Conservation (phyloP, 2,113 vertebrate genomes). For the Phaethon lepturus region DNA sequence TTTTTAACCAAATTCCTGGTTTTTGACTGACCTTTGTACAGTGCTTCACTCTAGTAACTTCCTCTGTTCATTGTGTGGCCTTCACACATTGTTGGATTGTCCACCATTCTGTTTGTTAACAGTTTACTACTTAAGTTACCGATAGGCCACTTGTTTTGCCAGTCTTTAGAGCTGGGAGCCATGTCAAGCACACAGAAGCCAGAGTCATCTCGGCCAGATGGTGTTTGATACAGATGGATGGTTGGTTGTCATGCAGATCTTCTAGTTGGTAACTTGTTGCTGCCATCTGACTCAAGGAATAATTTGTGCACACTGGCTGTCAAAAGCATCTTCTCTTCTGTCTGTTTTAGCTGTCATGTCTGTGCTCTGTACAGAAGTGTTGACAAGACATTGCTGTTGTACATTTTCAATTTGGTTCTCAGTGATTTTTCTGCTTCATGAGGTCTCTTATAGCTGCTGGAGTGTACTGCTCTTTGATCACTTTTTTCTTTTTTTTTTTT, state of each 20-base stretch:
- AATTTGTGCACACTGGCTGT: constrained; percentile 85
- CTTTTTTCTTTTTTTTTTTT: constrained; percentile 35
- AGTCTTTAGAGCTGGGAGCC: constrained; percentile 79
- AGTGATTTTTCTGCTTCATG: constrained; percentile 81
- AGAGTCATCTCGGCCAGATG: constrained; percentile 84
- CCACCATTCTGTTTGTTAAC: constrained; percentile 69
- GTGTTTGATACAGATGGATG: constrained; percentile 85
- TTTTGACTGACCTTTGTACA: constrained; percentile 1
- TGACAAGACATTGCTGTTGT: constrained; percentile 88
- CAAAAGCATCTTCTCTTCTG: constrained; percentile 87
- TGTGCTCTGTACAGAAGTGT: constrained; percentile 87
- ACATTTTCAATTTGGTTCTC: constrained; percentile 86
- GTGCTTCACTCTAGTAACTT: constrained; percentile 3
- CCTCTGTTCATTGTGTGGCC: constrained; percentile 40
- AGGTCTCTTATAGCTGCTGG: constrained; percentile 75
- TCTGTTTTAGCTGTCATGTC: constrained; percentile 88
- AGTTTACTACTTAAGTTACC: constrained; percentile 76
- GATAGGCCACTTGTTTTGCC: constrained; percentile 82
- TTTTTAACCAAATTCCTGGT: not conserved
- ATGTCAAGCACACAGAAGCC: constrained; percentile 83
- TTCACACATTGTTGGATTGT: constrained; percentile 59
- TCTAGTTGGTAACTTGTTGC: constrained; percentile 86
- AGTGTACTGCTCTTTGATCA: constrained; percentile 71
- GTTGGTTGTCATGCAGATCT: constrained; percentile 87
- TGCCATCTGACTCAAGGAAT: constrained; percentile 88